These are phyloP conservation scores for Sebastes ruberrimus DNA, from an alignment of 2,797 vertebrate genomes.

Conservation along the genomic window DNA sequence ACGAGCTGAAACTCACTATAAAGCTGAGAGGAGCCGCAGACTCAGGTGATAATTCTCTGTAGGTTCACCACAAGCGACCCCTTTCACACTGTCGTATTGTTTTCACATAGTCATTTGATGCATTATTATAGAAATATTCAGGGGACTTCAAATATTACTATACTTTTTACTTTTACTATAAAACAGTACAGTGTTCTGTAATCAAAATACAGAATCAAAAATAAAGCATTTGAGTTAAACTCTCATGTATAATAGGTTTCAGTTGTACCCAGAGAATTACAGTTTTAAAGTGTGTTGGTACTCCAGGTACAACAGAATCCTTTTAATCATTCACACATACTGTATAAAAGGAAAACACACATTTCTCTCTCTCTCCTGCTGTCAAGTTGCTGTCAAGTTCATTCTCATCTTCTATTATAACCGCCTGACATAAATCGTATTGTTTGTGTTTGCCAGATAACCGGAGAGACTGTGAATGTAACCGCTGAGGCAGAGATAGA, in stretches of 20 bases:
- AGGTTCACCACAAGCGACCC: no score
- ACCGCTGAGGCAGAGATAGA: background rate
- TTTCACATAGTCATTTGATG: background rate
- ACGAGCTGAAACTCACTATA: no score
- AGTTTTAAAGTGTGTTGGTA: background rate
- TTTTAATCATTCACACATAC: background rate
- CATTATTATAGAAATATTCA: background rate
- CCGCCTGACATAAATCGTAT: constrained; percentile 9
- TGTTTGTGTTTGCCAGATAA: constrained; percentile 19
- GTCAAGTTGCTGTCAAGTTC: constrained; percentile 5
- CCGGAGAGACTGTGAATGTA: background rate
- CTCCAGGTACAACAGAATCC: background rate
- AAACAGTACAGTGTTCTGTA: background rate
- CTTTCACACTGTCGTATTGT: background rate
- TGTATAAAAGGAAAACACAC: background rate
- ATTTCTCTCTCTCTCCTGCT: background rate
- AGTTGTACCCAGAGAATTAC: background rate
- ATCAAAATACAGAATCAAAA: background rate
- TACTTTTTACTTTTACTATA: no score
- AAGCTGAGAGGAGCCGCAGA: no score
- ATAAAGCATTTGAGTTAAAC: background rate
- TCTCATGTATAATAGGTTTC: background rate
- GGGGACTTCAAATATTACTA: background rate
- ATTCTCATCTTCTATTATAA: background rate
- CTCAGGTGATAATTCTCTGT: no score